Conservation (phyloP, 1,140 invertebrate genomes). For the Orchestia grillus region DNA sequence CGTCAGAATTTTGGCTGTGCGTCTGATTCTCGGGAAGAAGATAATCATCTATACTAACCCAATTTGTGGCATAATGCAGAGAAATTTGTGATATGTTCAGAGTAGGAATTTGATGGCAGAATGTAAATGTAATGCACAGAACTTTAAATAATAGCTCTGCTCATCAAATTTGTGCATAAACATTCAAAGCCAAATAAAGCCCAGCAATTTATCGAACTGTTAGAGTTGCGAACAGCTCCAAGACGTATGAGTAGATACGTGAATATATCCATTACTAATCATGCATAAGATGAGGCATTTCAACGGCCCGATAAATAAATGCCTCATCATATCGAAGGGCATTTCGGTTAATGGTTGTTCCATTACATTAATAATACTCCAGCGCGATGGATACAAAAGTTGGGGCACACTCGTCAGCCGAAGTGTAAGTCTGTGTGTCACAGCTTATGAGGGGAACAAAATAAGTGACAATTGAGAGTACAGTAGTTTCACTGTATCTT, state of each 20-base stretch:
- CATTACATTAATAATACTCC: background rate
- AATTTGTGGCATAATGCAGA: background rate
- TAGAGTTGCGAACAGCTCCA: background rate
- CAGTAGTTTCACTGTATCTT: background rate
- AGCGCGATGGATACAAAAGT: background rate
- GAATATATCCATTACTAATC: background rate
- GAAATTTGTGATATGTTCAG: background rate
- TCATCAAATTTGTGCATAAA: background rate
- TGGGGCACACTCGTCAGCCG: background rate
- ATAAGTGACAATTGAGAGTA: background rate
- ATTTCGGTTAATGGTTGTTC: background rate
- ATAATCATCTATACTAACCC: background rate
- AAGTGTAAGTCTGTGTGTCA: background rate
- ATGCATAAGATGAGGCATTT: background rate
- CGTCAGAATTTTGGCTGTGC: too few relatives aligned
- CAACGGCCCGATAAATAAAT: background rate
- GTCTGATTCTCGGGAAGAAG: background rate
- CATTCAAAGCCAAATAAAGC: background rate
- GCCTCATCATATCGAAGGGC: background rate
- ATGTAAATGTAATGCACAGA: background rate
- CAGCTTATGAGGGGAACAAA: background rate
- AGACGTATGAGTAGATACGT: background rate
- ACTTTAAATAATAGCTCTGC: background rate
- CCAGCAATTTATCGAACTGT: background rate
- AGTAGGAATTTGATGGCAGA: background rate